phyloP scores from a whole-genome alignment of 2,888 invertebrate genomes.

The Anthoptus insignis region DNA sequence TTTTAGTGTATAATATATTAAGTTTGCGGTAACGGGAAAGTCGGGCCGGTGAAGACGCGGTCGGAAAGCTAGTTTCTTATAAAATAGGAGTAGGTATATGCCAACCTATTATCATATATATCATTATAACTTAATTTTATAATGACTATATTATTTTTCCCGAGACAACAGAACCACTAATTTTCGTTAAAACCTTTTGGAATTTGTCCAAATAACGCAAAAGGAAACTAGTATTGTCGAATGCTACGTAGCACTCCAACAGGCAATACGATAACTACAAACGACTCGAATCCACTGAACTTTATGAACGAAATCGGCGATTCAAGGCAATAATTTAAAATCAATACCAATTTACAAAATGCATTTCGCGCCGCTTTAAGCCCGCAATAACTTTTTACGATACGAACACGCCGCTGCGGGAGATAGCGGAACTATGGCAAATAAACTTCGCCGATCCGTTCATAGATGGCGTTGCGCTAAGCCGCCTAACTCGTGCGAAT shows the following conservation, averaged over 20 bases:
- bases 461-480: conserved; percentile 71
- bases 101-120: too few relatives aligned
- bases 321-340: conserved; percentile 48
- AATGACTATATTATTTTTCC: too few relatives aligned
- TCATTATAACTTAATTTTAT: too few relatives aligned
- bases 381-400: conserved; percentile 58
- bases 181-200: neutral
- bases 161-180: too few relatives aligned
- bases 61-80: too few relatives aligned
- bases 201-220: conserved; percentile 2
- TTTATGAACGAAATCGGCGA: conserved; percentile 35
- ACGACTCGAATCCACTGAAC: conserved; percentile 26
- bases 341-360: conserved; percentile 50
- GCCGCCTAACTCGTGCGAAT: conserved; percentile 58
- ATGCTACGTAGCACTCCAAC: conserved; percentile 7
- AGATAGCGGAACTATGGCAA: conserved; percentile 63
- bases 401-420: conserved; percentile 54
- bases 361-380: conserved; percentile 46
- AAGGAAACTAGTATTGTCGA: conserved; percentile 11
- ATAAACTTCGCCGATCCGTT: conserved; percentile 55
- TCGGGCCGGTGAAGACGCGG: too few relatives aligned
- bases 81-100: too few relatives aligned
- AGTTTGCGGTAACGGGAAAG: too few relatives aligned
- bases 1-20: too few relatives aligned
- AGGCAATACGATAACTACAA: conserved; percentile 18